Percentiles rank a stretch among this genome's conserved stretches.
phyloP scores from a whole-genome alignment of 2,113 vertebrate genomes.

The Salvator merianae region DNA sequence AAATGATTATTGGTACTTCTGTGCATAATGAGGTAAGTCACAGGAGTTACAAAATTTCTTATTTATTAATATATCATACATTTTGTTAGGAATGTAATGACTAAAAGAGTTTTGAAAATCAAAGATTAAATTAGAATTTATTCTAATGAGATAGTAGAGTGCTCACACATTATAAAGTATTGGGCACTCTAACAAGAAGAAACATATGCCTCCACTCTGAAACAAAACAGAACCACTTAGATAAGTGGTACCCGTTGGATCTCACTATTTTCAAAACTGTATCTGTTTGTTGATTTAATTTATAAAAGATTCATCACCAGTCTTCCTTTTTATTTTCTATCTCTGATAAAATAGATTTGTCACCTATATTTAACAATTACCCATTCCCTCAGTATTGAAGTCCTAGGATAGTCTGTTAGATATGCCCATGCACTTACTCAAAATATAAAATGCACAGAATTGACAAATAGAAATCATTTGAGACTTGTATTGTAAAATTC shows the following conservation, averaged over 20 bases:
- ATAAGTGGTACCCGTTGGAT: background rate
- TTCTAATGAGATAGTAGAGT: background rate
- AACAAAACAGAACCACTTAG: background rate
- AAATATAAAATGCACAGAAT: no score
- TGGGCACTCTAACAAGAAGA: background rate
- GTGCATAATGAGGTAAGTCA: constrained; percentile 17
- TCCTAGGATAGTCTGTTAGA: no score
- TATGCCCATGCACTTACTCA: no score
- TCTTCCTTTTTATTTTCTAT: no score
- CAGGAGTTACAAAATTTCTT: background rate
- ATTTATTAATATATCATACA: background rate
- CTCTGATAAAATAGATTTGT: no score
- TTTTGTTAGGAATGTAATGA: background rate
- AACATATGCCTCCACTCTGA: background rate
- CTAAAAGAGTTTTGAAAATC: background rate
- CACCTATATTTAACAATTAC: no score
- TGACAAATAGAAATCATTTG: no score
- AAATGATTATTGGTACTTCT: constrained; percentile 23
- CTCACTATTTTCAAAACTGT: background rate
- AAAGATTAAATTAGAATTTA: background rate
- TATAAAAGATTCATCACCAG: no score
- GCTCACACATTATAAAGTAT: no score
- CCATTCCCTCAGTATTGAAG: no score
- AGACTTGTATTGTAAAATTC: no score
- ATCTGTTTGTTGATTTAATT: no score